These are phyloP conservation scores for Mactra quadrangularis DNA, from an alignment of 1,140 invertebrate species.

Conservation along the genomic window DNA sequence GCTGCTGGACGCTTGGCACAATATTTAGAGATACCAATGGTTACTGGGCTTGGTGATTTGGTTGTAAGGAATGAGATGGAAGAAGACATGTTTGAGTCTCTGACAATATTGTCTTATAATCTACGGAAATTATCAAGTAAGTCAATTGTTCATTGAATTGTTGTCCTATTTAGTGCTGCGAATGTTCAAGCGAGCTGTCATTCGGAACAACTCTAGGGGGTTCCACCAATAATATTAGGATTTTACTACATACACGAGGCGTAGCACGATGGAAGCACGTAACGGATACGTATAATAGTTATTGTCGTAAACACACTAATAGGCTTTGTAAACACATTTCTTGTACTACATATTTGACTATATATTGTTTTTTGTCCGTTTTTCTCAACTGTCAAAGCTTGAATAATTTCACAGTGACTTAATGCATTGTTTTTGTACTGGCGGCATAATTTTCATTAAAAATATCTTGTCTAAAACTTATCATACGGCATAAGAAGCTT, in stretches of 20 bases:
- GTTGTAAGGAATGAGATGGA: conserved; percentile 25
- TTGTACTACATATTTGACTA: too few species aligned
- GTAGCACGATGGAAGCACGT: neutral
- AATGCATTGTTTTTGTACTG: too few species aligned
- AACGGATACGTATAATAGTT: too few species aligned
- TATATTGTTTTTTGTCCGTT: too few species aligned
- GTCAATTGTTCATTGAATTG: neutral
- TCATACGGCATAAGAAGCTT: too few species aligned
- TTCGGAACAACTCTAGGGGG: neutral
- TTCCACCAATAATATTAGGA: neutral
- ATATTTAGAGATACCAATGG: conserved; percentile 46
- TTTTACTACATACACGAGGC: too few species aligned
- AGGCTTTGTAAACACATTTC: too few species aligned
- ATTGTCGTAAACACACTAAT: too few species aligned
- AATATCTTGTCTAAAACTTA: too few species aligned
- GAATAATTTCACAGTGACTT: too few species aligned
- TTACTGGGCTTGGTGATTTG: conserved; percentile 55
- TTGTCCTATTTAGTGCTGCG: neutral
- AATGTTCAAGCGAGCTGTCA: neutral
- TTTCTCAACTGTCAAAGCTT: too few species aligned
- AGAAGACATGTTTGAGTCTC: conserved; percentile 42
- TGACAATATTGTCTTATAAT: conserved; percentile 57
- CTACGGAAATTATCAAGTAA: conserved; percentile 57
- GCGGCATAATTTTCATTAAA: too few species aligned
- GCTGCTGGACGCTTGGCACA: conserved; percentile 50